Base-by-base conservation (phyloP, 2,797 vertebrate genomes). In the Arvicola amphibius region DNA sequence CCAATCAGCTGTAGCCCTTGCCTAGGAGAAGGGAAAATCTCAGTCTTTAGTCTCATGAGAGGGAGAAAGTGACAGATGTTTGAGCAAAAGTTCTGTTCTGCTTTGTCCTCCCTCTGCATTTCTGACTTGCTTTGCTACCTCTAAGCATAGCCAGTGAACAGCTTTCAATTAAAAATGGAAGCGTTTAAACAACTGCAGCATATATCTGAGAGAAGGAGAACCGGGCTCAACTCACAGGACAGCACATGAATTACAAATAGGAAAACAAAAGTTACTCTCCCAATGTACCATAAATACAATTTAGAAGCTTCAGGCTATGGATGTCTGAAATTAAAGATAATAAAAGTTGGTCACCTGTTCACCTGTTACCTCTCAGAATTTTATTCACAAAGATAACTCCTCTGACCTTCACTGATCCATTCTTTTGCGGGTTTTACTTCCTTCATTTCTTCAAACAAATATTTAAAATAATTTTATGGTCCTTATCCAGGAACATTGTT, bases 161-260 rank as follows among this genome's bases (percentile, higher is more conserved):
- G 29, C 69, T 37, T 95, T 97, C 61, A 63, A 14, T 71, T 93
- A 80, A 94, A 94, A 92, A 25, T 76, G n/a, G 46, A 88, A 92
- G 16, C 86, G 27, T 85, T 48, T 80, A 77, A 79, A 32, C 23
- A 51, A 69, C 5, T 40, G 3, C 48, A 90, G 73, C 14, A 13
- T 48, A n/a, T 29, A 87, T 90, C 46, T 92, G 84, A 71, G 40
- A 88, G 37, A 92, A 63, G 13, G 43, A 37, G 6, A 94, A 16
- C 32, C 63, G n/a, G 19, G 27, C 96, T 78, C 19, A 29, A 81
- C 23, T 84, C 4, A 37, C 32, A 11, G 80, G 71, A 90, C 23
- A 93, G 32, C 46, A 74, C 63, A 88, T 43, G 19, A 67, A 78
- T 94, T 67, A 73, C 34, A 97, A 77, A 1, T 16, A 95, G 85